Base-by-base conservation (phyloP, 2,797 vertebrate species). In the Danio jaintianensis region DNA sequence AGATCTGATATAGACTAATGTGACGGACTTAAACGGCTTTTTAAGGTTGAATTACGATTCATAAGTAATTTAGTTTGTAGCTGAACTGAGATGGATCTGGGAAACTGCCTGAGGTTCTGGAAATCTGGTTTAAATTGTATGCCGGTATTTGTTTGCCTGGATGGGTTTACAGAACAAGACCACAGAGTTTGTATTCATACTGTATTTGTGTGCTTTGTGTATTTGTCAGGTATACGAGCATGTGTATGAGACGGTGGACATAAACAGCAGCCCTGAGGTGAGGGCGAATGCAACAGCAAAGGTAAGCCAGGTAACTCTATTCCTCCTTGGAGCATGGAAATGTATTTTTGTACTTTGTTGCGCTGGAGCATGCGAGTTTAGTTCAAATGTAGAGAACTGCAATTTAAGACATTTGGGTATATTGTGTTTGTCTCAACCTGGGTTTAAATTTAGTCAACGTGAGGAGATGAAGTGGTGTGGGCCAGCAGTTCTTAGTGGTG, bases 241-340 rank as follows among this genome's bases (percentile, higher is more conserved):
- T 1, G 98, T 99, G 2, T 99, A 99, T 78, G 98, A 99, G 91
- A 99, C 98, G 0, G 98, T 99, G 91, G 98, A 99, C 86, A 99
- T 99, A 90, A 99, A 97, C 90, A 99, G 98, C 91, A 99, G 95
- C 85, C 97, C 98, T 5, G 98, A 99, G 90, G 97, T 99, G 82
- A 92, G 98, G 92, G 98, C 98, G 84, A 99, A 98, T 78, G 98
- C 98, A 64, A 99, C 98, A 70, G 98, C 98, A 42, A 99, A 99
- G 97, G 98, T 99, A 94, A 53, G 71, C 0, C 12, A 29, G 29
- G 29, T 29, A 29, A 3, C 18, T 70, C n/a, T 42, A 6, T 40
- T 36, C 62, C 12, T n/a, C 7, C 6, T 29, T 29, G 29, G 29
- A 29, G 29, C 29, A 1, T 29, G 29, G 29, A 29, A 29, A 29